Conservation (phyloP, 1,140 invertebrate genomes). For the Conopomorpha cramerella region DNA sequence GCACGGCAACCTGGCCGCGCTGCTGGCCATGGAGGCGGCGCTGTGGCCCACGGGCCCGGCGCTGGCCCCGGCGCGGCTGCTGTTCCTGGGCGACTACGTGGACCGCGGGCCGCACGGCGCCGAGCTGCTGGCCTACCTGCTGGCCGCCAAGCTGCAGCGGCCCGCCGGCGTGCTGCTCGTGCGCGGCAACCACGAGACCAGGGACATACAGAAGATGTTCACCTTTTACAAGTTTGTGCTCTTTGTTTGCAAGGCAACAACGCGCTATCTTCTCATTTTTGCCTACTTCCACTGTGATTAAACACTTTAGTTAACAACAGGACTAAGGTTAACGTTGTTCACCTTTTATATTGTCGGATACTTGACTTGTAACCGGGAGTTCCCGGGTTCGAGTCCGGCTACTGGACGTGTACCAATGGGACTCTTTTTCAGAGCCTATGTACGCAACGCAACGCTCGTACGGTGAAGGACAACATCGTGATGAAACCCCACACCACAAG, state of each 20-base stretch:
- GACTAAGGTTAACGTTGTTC: no score
- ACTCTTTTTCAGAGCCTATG: no score
- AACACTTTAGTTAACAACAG: no score
- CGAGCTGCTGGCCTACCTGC: slow-evolving; percentile 68
- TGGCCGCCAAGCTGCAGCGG: slow-evolving; percentile 67
- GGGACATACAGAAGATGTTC: slow-evolving; percentile 72
- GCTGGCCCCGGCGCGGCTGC: slow-evolving; percentile 18
- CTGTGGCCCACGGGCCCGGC: slow-evolving; percentile 45
- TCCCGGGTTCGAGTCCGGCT: no score
- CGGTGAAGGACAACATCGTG: background rate
- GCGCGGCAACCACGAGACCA: slow-evolving; percentile 71
- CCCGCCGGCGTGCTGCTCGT: slow-evolving; percentile 65
- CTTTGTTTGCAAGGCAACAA: background rate
- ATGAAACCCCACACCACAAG: no score
- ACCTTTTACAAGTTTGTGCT: slow-evolving; percentile 66
- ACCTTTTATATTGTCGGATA: no score
- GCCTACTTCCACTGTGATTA: no score
- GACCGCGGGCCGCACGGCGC: slow-evolving; percentile 67
- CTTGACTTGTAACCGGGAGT: no score
- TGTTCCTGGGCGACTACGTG: slow-evolving; percentile 74
- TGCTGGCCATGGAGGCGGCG: slow-evolving; percentile 45
- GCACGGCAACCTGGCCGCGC: slow-evolving; percentile 49
- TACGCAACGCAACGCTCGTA: no score
- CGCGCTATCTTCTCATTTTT: no score
- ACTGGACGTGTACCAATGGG: no score